Evolutionary conservation across 2,113 vertebrate species (phyloP).

Genomic region (Hydrolagus affinis): DNA sequence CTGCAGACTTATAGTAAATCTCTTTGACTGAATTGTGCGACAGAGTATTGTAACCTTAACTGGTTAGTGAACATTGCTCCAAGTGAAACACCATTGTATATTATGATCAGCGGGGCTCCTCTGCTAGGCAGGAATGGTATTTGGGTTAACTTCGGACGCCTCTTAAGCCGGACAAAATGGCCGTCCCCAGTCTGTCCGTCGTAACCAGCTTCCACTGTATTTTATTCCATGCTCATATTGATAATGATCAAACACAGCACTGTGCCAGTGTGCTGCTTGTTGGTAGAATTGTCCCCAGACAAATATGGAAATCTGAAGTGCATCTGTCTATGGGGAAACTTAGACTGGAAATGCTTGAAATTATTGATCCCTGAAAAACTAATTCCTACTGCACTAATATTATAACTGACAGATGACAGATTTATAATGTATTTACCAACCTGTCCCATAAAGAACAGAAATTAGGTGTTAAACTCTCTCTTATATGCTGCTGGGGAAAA

Average conservation of each 20-base stretch:
- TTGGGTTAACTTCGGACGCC: too few species aligned
- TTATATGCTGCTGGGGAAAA: not conserved
- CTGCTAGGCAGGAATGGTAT: too few species aligned
- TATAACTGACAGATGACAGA: not conserved
- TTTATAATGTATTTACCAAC: slow-evolving; percentile 7
- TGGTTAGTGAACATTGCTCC: too few species aligned
- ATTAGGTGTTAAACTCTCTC: not conserved
- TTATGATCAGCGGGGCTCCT: too few species aligned
- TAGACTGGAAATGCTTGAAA: slow-evolving; percentile 1
- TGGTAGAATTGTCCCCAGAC: slow-evolving; percentile 17
- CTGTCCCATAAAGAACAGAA: slow-evolving; percentile 3
- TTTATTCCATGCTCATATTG: slow-evolving; percentile 20
- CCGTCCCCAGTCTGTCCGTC: too few species aligned
- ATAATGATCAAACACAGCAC: not conserved
- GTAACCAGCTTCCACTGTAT: too few species aligned
- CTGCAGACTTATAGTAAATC: too few species aligned
- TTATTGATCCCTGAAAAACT: not conserved
- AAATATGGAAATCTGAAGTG: too few species aligned
- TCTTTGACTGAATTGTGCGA: too few species aligned
- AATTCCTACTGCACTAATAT: not conserved
- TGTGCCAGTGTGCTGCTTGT: slow-evolving; percentile 4
- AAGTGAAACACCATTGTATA: too few species aligned
- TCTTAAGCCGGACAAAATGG: too few species aligned
- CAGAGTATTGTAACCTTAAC: too few species aligned
- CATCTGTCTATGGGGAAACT: not conserved